Percentiles rank a stretch among this genome's conserved stretches.
Conservation (phyloP, 1,140 invertebrate species). For the Teleopsis dalmanni region DNA sequence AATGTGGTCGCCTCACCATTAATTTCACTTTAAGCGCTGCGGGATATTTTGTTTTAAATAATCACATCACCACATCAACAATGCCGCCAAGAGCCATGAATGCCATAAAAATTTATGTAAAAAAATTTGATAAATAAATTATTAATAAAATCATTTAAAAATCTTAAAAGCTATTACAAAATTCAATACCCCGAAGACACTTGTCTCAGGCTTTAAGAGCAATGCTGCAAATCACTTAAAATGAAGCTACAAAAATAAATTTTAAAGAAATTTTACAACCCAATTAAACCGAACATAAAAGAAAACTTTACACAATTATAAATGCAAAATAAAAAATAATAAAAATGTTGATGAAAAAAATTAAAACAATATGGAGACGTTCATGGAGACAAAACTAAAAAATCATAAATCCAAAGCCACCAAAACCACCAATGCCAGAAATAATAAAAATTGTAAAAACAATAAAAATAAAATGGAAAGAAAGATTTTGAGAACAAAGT, state of each 20-base stretch:
- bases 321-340: too few relatives aligned
- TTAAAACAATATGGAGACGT: too few relatives aligned
- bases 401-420: too few relatives aligned
- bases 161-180: neutral
- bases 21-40: slow-evolving; percentile 93
- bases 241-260: neutral
- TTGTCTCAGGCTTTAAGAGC: neutral
- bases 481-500: too few relatives aligned
- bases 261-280: too few relatives aligned
- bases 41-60: slow-evolving; percentile 24
- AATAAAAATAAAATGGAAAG: too few relatives aligned
- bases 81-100: slow-evolving; percentile 1
- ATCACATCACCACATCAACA: slow-evolving; percentile 4
- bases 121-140: slow-evolving; percentile 6
- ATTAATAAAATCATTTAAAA: neutral
- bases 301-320: too few relatives aligned
- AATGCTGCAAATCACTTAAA: neutral
- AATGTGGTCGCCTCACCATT: slow-evolving; percentile 87
- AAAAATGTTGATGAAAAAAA: too few relatives aligned
- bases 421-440: too few relatives aligned
- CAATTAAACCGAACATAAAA: too few relatives aligned
- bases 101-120: neutral
- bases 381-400: too few relatives aligned
- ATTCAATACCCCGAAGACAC: neutral
- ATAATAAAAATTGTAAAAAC: too few relatives aligned